Conservation (phyloP, 2,113 vertebrate genomes). For the Phyllostomus discolor region DNA sequence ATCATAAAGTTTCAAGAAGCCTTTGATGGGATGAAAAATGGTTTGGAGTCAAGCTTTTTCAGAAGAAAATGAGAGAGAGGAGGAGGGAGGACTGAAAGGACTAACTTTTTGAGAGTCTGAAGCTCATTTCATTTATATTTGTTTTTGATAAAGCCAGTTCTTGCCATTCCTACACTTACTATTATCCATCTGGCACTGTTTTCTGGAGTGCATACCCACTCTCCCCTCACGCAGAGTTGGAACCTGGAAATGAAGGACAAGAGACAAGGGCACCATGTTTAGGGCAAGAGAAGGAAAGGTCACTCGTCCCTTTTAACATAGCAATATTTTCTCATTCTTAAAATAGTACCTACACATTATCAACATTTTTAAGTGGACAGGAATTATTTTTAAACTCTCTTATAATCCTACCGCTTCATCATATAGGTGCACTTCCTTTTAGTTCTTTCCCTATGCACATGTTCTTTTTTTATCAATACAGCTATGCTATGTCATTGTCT, state of each 20-base stretch:
- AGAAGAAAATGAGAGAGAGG: background rate
- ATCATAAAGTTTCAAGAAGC: background rate
- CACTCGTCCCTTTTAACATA: background rate
- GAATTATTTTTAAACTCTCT: background rate
- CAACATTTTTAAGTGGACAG: background rate
- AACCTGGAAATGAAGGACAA: slow-evolving; percentile 5
- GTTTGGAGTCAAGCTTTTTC: background rate
- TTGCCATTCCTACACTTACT: background rate
- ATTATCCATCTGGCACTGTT: background rate
- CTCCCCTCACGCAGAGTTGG: background rate
- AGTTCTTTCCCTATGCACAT: background rate
- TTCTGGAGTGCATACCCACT: slow-evolving; percentile 1
- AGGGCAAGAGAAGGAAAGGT: background rate
- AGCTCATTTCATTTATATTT: background rate
- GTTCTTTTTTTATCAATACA: background rate
- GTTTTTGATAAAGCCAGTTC: background rate
- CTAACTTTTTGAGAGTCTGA: background rate
- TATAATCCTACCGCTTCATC: background rate
- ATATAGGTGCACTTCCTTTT: background rate
- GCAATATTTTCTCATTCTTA: slow-evolving; percentile 1
- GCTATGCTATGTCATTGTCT: no score
- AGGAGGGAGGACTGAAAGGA: background rate
- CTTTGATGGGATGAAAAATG: background rate
- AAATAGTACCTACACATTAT: background rate
- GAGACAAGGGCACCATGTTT: background rate